Evolutionary conservation across 2,888 invertebrate genomes (phyloP), one percentile per base, ranked within the genome.

Genomic region (Tubulanus polymorphus): DNA sequence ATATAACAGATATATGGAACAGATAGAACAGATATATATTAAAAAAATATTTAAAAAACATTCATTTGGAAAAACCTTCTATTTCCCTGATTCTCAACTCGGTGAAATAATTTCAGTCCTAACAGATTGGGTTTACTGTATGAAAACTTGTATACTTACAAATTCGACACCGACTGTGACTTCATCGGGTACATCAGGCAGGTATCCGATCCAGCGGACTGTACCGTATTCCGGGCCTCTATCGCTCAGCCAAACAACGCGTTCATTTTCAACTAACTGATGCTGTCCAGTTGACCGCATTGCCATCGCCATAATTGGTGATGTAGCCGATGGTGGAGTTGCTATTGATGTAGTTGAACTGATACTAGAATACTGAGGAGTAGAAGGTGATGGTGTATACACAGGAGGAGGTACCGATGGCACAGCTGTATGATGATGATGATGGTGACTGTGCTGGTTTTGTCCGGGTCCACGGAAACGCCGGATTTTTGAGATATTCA

Each of bases 91-190:
- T n/a, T n/a, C n/a, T n/a, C n/a, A n/a, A n/a, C n/a, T n/a, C n/a
- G n/a, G n/a, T n/a, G n/a, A n/a, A n/a, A n/a, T n/a, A n/a, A n/a
- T n/a, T n/a, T n/a, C n/a, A n/a, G n/a, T n/a, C n/a, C n/a, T n/a
- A n/a, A n/a, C n/a, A n/a, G n/a, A n/a, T n/a, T n/a, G n/a, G n/a
- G n/a, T n/a, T n/a, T n/a, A n/a, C n/a, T n/a, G n/a, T n/a, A n/a
- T n/a, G n/a, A n/a, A n/a, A n/a, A n/a, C n/a, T n/a, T n/a, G 52
- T 32, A 20, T 51, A 80, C 81, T 78, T 71, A 83, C 83, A 76
- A 84, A 81, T 71, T 83, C 82, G 2, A 84, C 78, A 27, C 84
- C 84, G 52, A 83, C 81, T 59, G 82, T 82, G 71, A 79, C 79
- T 23, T 79, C 75, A 30, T 71, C 72, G 12, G 62, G 53, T 53